A percentile compares a stretch with the other conserved stretches of the same genome.
Evolutionary conservation across 2,888 invertebrate species (phyloP).

Genomic region (Cistogaster globosa): DNA sequence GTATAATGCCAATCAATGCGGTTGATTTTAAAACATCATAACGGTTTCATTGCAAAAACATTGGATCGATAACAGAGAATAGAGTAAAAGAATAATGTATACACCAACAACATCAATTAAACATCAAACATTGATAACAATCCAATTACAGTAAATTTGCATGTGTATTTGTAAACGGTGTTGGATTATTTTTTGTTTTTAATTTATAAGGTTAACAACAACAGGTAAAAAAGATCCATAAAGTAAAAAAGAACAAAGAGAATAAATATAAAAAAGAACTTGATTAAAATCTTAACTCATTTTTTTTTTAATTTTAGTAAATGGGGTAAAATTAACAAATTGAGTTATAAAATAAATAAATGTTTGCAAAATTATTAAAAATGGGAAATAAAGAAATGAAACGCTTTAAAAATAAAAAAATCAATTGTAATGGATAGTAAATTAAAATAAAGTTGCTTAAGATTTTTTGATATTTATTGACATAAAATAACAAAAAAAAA

Average conservation of each 20-base stretch:
- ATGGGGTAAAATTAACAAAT: conserved; percentile 34
- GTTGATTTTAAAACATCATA: conserved; percentile 58
- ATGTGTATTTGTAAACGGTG: conserved; percentile 31
- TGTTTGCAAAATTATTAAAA: neutral
- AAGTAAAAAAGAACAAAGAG: conserved; percentile 70
- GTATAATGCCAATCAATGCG: conserved; percentile 58
- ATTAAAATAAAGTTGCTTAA: conserved; percentile 18
- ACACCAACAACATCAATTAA: conserved; percentile 70
- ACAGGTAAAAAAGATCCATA: conserved; percentile 69
- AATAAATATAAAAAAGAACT: conserved; percentile 69
- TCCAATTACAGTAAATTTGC: conserved; percentile 66
- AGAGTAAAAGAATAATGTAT: conserved; percentile 50
- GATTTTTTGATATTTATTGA: neutral
- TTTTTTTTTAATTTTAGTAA: conserved; percentile 42
- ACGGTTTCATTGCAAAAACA: conserved; percentile 54
- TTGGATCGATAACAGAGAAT: conserved; percentile 40
- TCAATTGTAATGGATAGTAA: conserved; percentile 40
- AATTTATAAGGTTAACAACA: conserved; percentile 70
- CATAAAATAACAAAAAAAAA: neutral
- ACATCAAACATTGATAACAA: conserved; percentile 71
- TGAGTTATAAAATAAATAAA: conserved; percentile 26
- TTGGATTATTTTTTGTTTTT: conserved; percentile 40
- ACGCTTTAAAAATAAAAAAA: conserved; percentile 58
- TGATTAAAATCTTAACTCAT: conserved; percentile 61
- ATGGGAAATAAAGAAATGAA: conserved; percentile 1